phyloP scores from a whole-genome alignment of 2,113 vertebrate species.

The Corvus hawaiiensis region DNA sequence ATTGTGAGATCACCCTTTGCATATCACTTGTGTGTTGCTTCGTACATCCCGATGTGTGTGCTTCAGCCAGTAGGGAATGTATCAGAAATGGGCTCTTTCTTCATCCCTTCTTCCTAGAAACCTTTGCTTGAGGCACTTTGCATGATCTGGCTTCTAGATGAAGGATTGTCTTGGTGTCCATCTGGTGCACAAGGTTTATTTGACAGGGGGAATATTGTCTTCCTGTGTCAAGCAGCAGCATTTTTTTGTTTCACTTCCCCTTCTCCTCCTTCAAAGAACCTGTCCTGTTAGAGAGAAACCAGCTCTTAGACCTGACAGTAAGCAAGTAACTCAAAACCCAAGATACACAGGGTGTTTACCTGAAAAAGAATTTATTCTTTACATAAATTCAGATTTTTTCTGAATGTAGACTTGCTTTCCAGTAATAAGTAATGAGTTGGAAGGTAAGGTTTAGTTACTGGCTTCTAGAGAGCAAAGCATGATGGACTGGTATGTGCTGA shows the following conservation, averaged over 20 bases:
- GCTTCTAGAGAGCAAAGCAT: neutral
- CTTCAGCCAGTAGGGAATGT: neutral
- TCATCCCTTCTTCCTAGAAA: neutral
- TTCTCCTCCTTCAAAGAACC: neutral
- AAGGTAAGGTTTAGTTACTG: neutral
- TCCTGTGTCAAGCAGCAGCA: neutral
- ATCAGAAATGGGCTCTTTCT: neutral
- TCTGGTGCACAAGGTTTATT: neutral
- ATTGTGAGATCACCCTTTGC: neutral
- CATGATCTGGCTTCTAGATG: neutral
- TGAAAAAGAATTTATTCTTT: neutral
- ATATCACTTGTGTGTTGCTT: neutral
- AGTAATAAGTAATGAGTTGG: neutral
- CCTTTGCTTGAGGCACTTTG: neutral
- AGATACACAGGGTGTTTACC: neutral
- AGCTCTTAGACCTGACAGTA: neutral
- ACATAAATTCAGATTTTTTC: neutral
- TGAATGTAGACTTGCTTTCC: neutral
- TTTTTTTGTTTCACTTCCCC: neutral
- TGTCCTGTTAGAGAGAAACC: neutral
- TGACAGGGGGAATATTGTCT: neutral
- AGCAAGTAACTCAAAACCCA: neutral
- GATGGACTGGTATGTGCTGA: neutral
- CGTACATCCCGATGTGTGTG: neutral
- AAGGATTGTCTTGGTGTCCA: neutral